Evolutionary conservation across 2,797 vertebrate species (phyloP).

Genomic region (Coilia nasus): DNA sequence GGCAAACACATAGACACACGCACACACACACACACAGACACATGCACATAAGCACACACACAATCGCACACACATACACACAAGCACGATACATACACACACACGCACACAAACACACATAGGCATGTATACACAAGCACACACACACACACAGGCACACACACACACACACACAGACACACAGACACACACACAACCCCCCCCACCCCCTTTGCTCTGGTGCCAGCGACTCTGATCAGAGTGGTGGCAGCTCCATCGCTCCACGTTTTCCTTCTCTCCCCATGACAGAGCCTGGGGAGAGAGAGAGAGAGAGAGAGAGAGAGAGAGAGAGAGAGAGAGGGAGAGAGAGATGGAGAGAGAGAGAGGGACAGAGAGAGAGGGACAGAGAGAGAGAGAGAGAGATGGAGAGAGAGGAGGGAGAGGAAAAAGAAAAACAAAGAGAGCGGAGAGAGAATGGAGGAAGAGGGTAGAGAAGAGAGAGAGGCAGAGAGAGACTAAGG

Average conservation of each 20-base stretch:
- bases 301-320: constrained; percentile 42
- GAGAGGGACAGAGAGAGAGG: constrained; percentile 30
- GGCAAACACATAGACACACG: too few relatives aligned
- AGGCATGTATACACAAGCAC: too few relatives aligned
- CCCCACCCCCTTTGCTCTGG: constrained; percentile 33
- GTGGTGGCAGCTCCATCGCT: constrained; percentile 71
- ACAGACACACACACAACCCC: not conserved
- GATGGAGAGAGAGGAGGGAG: constrained; percentile 49
- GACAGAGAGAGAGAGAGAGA: constrained; percentile 18
- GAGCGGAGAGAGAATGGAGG: constrained; percentile 29
- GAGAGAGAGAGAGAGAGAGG: constrained; percentile 34
- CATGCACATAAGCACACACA: too few relatives aligned
- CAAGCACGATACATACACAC: too few relatives aligned
- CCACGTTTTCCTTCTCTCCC: constrained; percentile 57
- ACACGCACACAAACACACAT: too few relatives aligned
- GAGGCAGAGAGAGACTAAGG: constrained; percentile 49
- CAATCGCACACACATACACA: too few relatives aligned
- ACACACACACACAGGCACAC: too few relatives aligned
- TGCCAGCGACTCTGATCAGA: constrained; percentile 63
- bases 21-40: too few relatives aligned
- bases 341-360: constrained; percentile 24
- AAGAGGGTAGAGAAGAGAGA: constrained; percentile 14
- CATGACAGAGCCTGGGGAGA: constrained; percentile 67
- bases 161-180: not conserved
- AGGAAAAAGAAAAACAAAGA: constrained; percentile 50